Percentiles rank a stretch among this genome's conserved stretches.
These are phyloP conservation scores for Thamnophis elegans DNA, from an alignment of 2,797 vertebrate species.

Conservation along the genomic window DNA sequence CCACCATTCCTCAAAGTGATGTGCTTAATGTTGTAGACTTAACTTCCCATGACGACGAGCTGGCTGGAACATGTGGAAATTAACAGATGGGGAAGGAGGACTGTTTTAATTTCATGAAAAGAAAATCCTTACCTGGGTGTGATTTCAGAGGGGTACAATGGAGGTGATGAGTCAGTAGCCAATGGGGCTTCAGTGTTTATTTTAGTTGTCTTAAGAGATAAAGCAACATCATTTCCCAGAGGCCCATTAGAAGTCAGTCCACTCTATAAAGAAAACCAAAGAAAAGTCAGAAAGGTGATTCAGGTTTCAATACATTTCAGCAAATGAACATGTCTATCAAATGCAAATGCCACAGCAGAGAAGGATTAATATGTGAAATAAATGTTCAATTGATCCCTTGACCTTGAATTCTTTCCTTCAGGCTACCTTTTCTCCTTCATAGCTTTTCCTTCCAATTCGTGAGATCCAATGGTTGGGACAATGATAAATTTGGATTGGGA, in stretches of 20 bases:
- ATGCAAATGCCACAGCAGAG: not conserved
- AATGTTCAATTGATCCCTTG: not conserved
- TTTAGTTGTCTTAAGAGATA: conserved; percentile 68
- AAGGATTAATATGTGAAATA: not conserved
- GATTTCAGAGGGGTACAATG: conserved; percentile 69
- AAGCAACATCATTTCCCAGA: conserved; percentile 70
- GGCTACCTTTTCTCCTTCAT: not conserved
- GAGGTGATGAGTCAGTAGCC: conserved; percentile 63
- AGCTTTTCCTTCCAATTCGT: not conserved
- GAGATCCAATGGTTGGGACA: not conserved
- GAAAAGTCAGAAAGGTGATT: not conserved
- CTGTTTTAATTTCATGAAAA: not conserved
- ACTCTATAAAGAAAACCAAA: conserved; percentile 68
- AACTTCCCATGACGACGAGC: not conserved
- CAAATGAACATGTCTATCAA: not conserved
- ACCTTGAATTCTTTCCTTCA: not conserved
- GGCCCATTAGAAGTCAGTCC: conserved; percentile 82
- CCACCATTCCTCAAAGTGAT: not conserved
- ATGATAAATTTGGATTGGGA: not conserved
- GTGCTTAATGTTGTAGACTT: not conserved
- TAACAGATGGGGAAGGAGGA: not conserved
- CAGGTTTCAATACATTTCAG: not conserved
- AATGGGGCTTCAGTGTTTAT: conserved; percentile 69
- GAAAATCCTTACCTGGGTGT: conserved; percentile 76
- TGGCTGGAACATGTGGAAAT: not conserved